Percentiles rank a stretch among this genome's conserved stretches.
phyloP scores from a whole-genome alignment of 2,888 invertebrate genomes.

The Polymixis lichenea region DNA sequence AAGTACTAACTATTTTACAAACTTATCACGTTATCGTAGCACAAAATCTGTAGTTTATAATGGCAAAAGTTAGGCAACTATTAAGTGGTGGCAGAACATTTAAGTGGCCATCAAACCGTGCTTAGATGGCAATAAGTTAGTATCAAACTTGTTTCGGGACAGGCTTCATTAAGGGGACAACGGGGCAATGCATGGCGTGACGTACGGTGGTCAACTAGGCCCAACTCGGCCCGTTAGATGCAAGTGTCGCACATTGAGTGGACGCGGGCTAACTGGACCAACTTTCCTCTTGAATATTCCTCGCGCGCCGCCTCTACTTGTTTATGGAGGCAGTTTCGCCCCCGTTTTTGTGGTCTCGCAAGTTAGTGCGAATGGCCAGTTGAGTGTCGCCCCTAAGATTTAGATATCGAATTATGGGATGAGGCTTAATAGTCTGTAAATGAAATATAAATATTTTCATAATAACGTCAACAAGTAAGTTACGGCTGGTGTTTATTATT shows the following conservation, averaged over 20 bases:
- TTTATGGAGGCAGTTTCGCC: constrained; percentile 84
- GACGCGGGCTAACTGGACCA: constrained; percentile 75
- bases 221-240: constrained; percentile 84
- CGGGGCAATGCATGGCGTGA: constrained; percentile 84
- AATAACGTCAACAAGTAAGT: neutral
- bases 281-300: constrained; percentile 90
- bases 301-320: constrained; percentile 79
- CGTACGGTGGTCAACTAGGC: constrained; percentile 72
- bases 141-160: constrained; percentile 81
- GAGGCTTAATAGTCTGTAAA: constrained; percentile 10
- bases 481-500: neutral
- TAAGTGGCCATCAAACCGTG: constrained; percentile 87
- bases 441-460: constrained; percentile 23
- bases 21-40: constrained; percentile 67
- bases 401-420: constrained; percentile 70
- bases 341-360: constrained; percentile 82
- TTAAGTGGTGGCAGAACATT: constrained; percentile 81
- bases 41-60: constrained; percentile 81
- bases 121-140: constrained; percentile 87
- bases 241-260: constrained; percentile 86
- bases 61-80: constrained; percentile 82
- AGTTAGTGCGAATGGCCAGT: constrained; percentile 83
- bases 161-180: constrained; percentile 87
- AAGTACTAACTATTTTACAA: constrained; percentile 59
- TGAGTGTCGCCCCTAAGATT: constrained; percentile 82